These are phyloP conservation scores for Hormaphis cornu DNA, from an alignment of 1,140 invertebrate species.

Conservation along the genomic window DNA sequence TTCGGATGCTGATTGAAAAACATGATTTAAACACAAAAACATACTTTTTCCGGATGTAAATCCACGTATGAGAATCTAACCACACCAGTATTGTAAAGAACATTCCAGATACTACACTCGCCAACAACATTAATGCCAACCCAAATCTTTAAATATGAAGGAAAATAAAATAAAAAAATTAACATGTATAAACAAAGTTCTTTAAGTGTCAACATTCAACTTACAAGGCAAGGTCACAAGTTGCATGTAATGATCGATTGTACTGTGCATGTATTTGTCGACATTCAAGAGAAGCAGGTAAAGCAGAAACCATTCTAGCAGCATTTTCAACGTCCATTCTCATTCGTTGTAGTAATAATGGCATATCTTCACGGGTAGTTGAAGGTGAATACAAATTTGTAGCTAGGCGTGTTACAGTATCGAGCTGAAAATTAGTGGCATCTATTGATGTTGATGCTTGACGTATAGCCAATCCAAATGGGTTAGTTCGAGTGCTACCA, in stretches of 20 bases:
- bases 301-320: constrained; percentile 44
- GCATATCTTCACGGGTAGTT: constrained; percentile 9
- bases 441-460: constrained; percentile 64
- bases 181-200: neutral
- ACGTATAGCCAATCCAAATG: constrained; percentile 60
- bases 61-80: constrained; percentile 92
- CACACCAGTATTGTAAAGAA: constrained; percentile 84
- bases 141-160: constrained; percentile 49
- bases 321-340: constrained; percentile 55
- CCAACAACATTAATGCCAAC: constrained; percentile 71
- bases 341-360: constrained; percentile 22
- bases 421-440: constrained; percentile 56
- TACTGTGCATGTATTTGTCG: constrained; percentile 69
- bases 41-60: constrained; percentile 85
- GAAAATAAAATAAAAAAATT: neutral
- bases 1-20: too few species aligned
- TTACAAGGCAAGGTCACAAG: constrained; percentile 71
- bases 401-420: constrained; percentile 51
- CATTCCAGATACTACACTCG: constrained; percentile 71
- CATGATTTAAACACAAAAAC: too few species aligned
- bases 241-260: constrained; percentile 58
- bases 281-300: constrained; percentile 68
- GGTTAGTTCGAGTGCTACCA: constrained; percentile 24
- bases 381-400: constrained; percentile 51
- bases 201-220: constrained; percentile 35